These are phyloP conservation scores for Epizoanthus scotinus DNA, from an alignment of 92 coral and sea anemone species.

Conservation along the genomic window DNA sequence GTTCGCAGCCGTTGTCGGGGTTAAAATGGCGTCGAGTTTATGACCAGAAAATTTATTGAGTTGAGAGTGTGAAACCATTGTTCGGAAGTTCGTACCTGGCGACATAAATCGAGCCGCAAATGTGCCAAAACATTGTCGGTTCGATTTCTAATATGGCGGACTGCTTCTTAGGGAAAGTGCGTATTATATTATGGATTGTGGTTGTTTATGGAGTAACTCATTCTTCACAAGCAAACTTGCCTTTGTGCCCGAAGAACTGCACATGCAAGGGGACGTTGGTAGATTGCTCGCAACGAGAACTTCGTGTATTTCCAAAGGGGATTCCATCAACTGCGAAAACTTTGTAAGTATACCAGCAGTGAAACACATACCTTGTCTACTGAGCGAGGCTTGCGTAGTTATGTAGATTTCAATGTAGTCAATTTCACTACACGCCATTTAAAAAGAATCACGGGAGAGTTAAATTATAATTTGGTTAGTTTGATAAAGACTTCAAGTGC, in stretches of 20 bases:
- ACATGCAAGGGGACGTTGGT: constrained; percentile 9
- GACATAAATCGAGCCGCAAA: constrained; percentile 6
- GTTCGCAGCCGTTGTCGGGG: not conserved
- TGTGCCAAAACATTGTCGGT: constrained; percentile 17
- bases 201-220: constrained; percentile 3
- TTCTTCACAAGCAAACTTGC: constrained; percentile 5
- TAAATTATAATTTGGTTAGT: not conserved
- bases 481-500: not conserved
- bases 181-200: constrained; percentile 30
- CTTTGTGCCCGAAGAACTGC: constrained; percentile 19
- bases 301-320: constrained; percentile 36
- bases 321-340: constrained; percentile 29
- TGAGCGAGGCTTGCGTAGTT: not conserved
- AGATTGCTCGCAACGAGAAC: constrained; percentile 23
- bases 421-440: constrained; percentile 3
- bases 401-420: constrained; percentile 22
- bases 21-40: constrained; percentile 12
- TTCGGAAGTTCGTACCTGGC: not conserved
- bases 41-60: constrained; percentile 8
- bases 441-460: not conserved
- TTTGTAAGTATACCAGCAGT: constrained; percentile 31
- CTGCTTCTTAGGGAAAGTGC: not conserved
- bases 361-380: constrained; percentile 16
- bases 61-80: not conserved
- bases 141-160: constrained; percentile 36